phyloP scores from a whole-genome alignment of 2,888 invertebrate species.

The Zhengitettix transpicula region DNA sequence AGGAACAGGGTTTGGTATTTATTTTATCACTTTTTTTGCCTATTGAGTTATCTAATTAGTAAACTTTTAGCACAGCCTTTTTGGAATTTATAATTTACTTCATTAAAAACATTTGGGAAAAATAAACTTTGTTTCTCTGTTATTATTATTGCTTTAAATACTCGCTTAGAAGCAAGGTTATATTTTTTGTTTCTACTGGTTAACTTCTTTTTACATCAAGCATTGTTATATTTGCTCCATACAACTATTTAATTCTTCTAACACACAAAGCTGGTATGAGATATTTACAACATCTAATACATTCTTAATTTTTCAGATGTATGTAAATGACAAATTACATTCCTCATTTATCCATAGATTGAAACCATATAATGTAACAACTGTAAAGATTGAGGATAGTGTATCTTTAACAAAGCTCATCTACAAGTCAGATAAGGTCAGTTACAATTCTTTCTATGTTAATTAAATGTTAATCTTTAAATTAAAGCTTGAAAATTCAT shows the following conservation, averaged over 20 bases:
- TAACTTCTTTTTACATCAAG: background rate
- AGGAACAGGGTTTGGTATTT: too few species aligned
- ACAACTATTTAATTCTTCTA: background rate
- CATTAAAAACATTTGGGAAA: background rate
- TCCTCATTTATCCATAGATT: constrained; percentile 52
- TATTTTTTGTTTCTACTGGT: too few species aligned
- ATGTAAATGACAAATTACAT: constrained; percentile 8
- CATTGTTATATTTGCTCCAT: background rate
- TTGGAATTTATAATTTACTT: too few species aligned
- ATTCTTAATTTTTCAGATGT: constrained; percentile 7
- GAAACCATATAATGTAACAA: constrained; percentile 53
- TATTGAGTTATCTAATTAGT: background rate
- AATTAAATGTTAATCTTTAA: too few species aligned
- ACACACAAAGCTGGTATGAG: too few species aligned
- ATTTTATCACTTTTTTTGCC: too few species aligned
- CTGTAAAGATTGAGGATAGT: constrained; percentile 58
- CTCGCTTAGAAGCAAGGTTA: too few species aligned
- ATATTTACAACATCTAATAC: background rate
- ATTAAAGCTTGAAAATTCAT: background rate
- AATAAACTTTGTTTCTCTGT: background rate
- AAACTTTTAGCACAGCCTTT: too few species aligned
- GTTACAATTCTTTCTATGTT: constrained; percentile 1
- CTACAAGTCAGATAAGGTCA: constrained; percentile 39
- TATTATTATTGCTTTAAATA: too few species aligned
- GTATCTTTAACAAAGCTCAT: constrained; percentile 52